Evolutionary conservation across 1,140 invertebrate species (phyloP).

Genomic region (Macrostomum lignano): DNA sequence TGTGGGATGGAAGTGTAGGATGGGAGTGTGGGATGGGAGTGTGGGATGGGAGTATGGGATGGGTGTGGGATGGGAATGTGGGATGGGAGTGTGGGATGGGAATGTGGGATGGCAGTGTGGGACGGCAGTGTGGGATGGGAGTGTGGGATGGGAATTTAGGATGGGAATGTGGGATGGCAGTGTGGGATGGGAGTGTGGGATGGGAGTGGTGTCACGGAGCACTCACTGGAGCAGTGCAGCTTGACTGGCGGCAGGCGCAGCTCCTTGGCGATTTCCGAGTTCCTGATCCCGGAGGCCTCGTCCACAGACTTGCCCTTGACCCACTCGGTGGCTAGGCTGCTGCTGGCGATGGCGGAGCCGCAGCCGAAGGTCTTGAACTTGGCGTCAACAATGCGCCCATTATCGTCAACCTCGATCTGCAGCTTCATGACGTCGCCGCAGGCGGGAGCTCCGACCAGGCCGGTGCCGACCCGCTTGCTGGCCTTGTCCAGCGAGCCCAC

Average conservation of each 20-base stretch:
- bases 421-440: slow-evolving; percentile 99
- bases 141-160: too few species aligned
- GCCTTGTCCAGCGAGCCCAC: slow-evolving; percentile 88
- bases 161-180: too few species aligned
- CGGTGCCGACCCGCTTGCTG: slow-evolving; percentile 71
- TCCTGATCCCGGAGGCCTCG: slow-evolving; percentile 66
- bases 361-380: slow-evolving; percentile 99
- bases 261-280: slow-evolving; percentile 93
- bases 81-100: too few species aligned
- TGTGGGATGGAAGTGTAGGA: too few species aligned
- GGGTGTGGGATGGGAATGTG: too few species aligned
- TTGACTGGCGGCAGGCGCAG: slow-evolving; percentile 84
- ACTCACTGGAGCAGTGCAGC: slow-evolving; percentile 86
- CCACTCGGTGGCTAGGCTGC: slow-evolving; percentile 96
- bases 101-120: too few species aligned
- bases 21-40: too few species aligned
- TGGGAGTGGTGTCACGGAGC: not conserved
- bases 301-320: slow-evolving; percentile 89
- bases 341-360: slow-evolving; percentile 91
- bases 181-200: too few species aligned
- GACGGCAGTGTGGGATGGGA: too few species aligned
- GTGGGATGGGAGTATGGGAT: too few species aligned
- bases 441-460: slow-evolving; percentile 84
- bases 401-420: slow-evolving; percentile 48
- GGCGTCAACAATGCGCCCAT: slow-evolving; percentile 89